Evolutionary conservation across 2,797 vertebrate species (phyloP).

Genomic region (Apogon talboti): DNA sequence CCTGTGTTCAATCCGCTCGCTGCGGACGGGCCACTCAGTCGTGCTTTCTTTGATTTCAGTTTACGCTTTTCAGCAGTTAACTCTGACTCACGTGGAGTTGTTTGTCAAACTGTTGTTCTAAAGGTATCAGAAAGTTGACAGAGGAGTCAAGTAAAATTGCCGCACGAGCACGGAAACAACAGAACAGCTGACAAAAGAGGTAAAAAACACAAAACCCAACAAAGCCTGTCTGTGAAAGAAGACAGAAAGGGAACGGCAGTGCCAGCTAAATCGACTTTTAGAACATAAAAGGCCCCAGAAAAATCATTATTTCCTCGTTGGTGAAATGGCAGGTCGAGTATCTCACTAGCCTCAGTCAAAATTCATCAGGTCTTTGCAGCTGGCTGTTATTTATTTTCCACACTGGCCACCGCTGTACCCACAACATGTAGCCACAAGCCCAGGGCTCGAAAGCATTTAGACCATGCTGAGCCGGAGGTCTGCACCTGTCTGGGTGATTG

Average conservation of each 20-base stretch:
- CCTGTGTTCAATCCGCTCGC: slow-evolving; percentile 2
- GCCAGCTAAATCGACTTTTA: slow-evolving; percentile 48
- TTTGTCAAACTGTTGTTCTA: slow-evolving; percentile 27
- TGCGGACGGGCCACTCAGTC: slow-evolving; percentile 4
- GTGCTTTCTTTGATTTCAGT: slow-evolving; percentile 31
- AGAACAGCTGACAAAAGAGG: slow-evolving; percentile 57
- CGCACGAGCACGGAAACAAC: slow-evolving; percentile 44
- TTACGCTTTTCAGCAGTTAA: slow-evolving; percentile 19
- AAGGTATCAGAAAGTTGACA: slow-evolving; percentile 47
- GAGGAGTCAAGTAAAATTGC: slow-evolving; percentile 42
- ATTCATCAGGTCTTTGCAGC: slow-evolving; percentile 6
- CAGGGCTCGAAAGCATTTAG: slow-evolving; percentile 49
- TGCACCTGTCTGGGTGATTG: slow-evolving; percentile 50
- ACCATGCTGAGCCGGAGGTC: slow-evolving; percentile 41
- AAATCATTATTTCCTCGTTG: slow-evolving; percentile 40
- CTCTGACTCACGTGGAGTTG: not conserved
- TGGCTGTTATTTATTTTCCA: slow-evolving; percentile 35
- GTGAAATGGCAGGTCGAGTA: slow-evolving; percentile 36
- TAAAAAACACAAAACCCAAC: slow-evolving; percentile 46
- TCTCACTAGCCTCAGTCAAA: not conserved
- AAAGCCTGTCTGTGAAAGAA: slow-evolving; percentile 50
- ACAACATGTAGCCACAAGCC: slow-evolving; percentile 52
- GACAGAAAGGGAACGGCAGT: slow-evolving; percentile 50
- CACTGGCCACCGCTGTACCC: slow-evolving; percentile 20
- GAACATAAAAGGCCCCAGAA: slow-evolving; percentile 40